Evolutionary conservation across 2,113 vertebrate species (phyloP), one percentile per base, ranked within the genome.

Genomic region (Montifringilla adamsi): DNA sequence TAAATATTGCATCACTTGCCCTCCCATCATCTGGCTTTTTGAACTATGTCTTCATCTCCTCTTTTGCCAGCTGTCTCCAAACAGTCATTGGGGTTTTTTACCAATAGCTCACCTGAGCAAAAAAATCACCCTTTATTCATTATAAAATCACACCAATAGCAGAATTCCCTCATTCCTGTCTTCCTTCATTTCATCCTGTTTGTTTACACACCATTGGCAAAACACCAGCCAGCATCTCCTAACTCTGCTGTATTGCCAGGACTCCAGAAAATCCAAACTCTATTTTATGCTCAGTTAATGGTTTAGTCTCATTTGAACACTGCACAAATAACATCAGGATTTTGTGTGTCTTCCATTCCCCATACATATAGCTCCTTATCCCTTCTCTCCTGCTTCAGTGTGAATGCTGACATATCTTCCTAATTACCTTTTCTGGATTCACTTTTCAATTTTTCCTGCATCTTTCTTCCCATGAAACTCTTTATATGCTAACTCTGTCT

Each of bases 201-300:
- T 77, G 33, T 18, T 52, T 37, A 68, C 17, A 64, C 6, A 56
- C 6, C 15, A 37, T 3, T 68, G 12, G 15, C 37, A 69, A 85
- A 83, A 81, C 27, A 60, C 5, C 23, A 70, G 27, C 33, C 55
- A 77, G 23, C 24, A 43, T 27, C 46, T 74, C 15, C 70, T 53
- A 43, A 9, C 11, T 44, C 46, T 31, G 18, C 13, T 70, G 4
- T 31, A 77, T 24, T 76, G 10, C 10, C 30, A 49, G 22, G 15
- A 79, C 5, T 60, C 33, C 26, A 62, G 23, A 58, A 58, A 80
- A 85, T 24, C 46, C 30, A 70, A 39, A 9, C 11, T 68, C 28
- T 72, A 2, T 15, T 26, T 55, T 41, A 30, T 11, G 47, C 3
- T 47, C 1, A 4, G 6, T 33, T 60, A 44, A 15, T 0, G 0